Evolutionary conservation across 1,140 invertebrate species (phyloP), one percentile per base, ranked within the genome.

Genomic region (Bactericera cockerelli): DNA sequence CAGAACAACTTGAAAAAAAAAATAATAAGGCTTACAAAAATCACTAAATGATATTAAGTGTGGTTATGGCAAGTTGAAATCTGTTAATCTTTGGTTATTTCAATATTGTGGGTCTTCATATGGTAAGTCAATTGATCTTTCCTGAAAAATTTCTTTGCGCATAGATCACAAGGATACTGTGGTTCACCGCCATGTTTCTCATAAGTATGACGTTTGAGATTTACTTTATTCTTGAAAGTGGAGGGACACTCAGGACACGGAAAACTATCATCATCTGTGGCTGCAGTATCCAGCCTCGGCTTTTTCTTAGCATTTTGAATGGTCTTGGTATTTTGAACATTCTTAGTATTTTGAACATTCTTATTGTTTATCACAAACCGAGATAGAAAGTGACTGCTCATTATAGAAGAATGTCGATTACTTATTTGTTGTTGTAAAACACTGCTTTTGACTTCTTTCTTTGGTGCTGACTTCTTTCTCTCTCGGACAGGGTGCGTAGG

Each of bases 121-220:
- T 49, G 42, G 3, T 4, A 19, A 8, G 8, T 49, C 42, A 49
- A 49, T n/a, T 49, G 42, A 4, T 49, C 42, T 6, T 49, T 49
- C 3, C 42, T 4, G 19, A 19, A 49, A 49, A 6, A 49, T 22
- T 49, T 49, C 22, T 49, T 49, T 49, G 6, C 42, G 22, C 42
- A 49, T 16, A 49, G 19, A 49, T 49, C 19, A n/a, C 42, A 49
- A 49, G 42, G 42, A 49, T 10, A 49, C 8, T 49, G 4, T 19
- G 42, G 42, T 49, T 49, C 42, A 19, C 42, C 42, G 42, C 42
- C 42, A 49, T 49, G 42, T 49, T 49, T 49, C 19, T 49, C 42
- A 49, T 49, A 22, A 49, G 19, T 49, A 49, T 49, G 42, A 19
- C 42, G 42, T 49, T 49, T 49, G 8, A 49, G 22, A 49, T 49